Percentiles rank a stretch among this genome's conserved stretches.
Evolutionary conservation across 2,113 vertebrate species (phyloP).

Genomic region (Dromas ardeola): DNA sequence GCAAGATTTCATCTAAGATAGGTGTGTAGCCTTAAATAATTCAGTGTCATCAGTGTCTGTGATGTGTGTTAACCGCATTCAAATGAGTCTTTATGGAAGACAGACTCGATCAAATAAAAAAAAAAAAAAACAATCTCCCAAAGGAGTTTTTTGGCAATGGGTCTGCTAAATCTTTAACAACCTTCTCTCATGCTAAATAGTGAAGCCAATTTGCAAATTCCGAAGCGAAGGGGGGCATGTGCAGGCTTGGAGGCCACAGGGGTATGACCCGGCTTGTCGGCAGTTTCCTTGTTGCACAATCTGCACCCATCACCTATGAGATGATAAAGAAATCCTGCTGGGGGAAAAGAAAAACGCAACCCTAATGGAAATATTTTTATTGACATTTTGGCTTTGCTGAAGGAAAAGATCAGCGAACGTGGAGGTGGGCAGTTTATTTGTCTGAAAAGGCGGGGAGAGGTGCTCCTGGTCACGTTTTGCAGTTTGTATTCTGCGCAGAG

Average conservation of each 20-base stretch:
- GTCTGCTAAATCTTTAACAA: neutral
- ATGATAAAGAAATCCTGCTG: neutral
- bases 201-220: neutral
- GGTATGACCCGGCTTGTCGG: neutral
- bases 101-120: neutral
- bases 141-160: conserved; percentile 9
- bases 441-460: neutral
- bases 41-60: neutral
- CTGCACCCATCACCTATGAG: neutral
- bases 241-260: neutral
- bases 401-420: neutral
- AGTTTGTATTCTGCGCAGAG: neutral
- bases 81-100: neutral
- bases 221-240: neutral
- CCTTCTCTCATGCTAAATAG: neutral
- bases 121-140: neutral
- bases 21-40: neutral
- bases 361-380: neutral
- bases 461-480: fast-evolving
- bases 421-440: neutral
- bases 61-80: neutral
- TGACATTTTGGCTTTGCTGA: neutral
- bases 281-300: neutral
- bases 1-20: neutral
- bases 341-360: neutral